Evolutionary conservation across 2,113 vertebrate species (phyloP), one percentile per base, ranked within the genome.

Genomic region (Plecotus auritus): DNA sequence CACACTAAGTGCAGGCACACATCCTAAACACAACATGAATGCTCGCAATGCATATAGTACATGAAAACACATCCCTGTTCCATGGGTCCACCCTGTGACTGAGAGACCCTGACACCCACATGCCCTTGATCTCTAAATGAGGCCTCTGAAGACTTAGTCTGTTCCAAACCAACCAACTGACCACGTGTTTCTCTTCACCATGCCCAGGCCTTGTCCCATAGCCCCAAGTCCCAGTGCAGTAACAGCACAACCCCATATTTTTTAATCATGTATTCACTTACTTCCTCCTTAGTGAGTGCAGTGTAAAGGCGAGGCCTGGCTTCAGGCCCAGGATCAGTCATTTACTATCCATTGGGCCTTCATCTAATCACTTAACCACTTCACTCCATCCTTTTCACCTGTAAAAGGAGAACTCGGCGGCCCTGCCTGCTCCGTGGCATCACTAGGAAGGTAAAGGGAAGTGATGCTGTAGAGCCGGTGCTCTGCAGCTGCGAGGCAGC

Each of bases 401-500:
- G 64, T 73, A 9, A 54, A 42, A 32, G 69, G 72, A 45, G 72
- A 42, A 9, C 20, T 9, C 0, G 0, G 11, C 2, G 37, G 18
- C 1, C 8, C 64, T 13, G 54, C 61, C 47, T 51, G 40, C 42
- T 91, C 54, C 14, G 7, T 7, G 9, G 64, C 35, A 8, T 26
- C 37, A 5, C 7, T 0, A 2, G 26, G 64, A 56, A 72, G 64
- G 47, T 67, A 42, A 49, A 74, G 32, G 30, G n/a, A 80, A 30
- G n/a, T 4, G 1, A n/a, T 0, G 17, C 12, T 22, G 6, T 4
- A 17, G 32, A 61, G 14, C 8, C 56, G 7, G 37, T 28, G 37
- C 37, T 30, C 80, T 32, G 37, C 8, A 37, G 70, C 12, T 37
- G 42, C 3, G 9, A 28, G 56, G 17, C 7, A 45, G 76, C 49